phyloP scores from a whole-genome alignment of 2,113 vertebrate genomes.

The Hucho hucho region DNA sequence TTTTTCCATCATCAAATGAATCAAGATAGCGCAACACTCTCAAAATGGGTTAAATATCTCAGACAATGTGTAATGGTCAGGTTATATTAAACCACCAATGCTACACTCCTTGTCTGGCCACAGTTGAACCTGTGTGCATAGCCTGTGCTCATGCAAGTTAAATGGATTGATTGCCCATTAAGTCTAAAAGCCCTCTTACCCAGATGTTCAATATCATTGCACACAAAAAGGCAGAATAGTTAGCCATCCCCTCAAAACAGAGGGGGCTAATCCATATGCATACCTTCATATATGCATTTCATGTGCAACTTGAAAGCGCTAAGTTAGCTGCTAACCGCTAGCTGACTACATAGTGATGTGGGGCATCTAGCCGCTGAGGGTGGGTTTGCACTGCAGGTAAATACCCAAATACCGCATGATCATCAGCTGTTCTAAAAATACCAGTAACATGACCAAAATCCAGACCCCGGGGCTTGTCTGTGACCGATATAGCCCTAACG shows the following conservation, averaged over 20 bases:
- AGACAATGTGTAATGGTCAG: not conserved
- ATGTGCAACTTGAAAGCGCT: slow-evolving; percentile 5
- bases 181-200: not conserved
- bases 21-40: too few species aligned
- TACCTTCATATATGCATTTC: not conserved
- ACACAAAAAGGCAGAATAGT: not conserved
- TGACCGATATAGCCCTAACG: slow-evolving; percentile 72
- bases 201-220: not conserved
- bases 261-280: not conserved
- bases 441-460: slow-evolving; percentile 63
- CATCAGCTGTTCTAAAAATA: slow-evolving; percentile 75
- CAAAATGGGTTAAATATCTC: too few species aligned
- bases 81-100: not conserved
- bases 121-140: not conserved
- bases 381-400: slow-evolving; percentile 42
- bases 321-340: not conserved
- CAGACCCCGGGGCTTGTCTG: slow-evolving; percentile 67
- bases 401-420: slow-evolving; percentile 55
- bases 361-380: slow-evolving; percentile 11
- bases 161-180: slow-evolving; percentile 4
- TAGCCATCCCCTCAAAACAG: not conserved
- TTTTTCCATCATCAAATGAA: too few species aligned
- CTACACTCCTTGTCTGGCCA: not conserved
- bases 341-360: slow-evolving; percentile 20
- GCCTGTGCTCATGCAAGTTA: not conserved